These are phyloP conservation scores for Euphysa ruthae DNA, from an alignment of 30 jellyfish, hydroid and myxozoan genomes.

Conservation along the genomic window DNA sequence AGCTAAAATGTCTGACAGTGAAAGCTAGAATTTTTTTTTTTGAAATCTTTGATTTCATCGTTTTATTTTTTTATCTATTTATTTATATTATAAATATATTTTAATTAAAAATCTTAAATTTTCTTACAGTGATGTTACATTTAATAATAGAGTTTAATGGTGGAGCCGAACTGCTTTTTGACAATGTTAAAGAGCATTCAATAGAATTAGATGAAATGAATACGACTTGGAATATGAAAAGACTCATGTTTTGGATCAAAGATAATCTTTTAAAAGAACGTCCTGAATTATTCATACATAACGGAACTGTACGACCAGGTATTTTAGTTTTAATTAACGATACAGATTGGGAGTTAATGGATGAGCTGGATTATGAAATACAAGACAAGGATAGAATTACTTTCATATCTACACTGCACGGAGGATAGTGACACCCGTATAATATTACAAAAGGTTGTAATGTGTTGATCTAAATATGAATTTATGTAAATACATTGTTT, in stretches of 20 bases:
- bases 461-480: too few relatives aligned
- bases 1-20: too few relatives aligned
- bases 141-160: constrained; percentile 47
- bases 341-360: constrained; percentile 94
- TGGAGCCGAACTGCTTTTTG: constrained; percentile 94
- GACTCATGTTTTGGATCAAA: constrained; percentile 66
- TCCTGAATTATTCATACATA: constrained; percentile 83
- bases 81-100: too few relatives aligned
- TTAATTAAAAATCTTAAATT: too few relatives aligned
- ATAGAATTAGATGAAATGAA: constrained; percentile 22
- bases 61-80: too few relatives aligned
- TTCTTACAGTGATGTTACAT: too few relatives aligned
- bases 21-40: too few relatives aligned
- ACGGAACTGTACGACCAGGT: constrained; percentile 96
- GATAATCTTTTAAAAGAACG: constrained; percentile 81
- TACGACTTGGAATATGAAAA: constrained; percentile 37
- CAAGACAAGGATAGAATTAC: constrained; percentile 60
- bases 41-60: too few relatives aligned
- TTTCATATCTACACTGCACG: constrained; percentile 85
- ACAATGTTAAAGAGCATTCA: constrained; percentile 65
- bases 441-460: too few relatives aligned
- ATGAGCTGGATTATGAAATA: constrained; percentile 62
- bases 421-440: constrained; percentile 48
- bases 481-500: too few relatives aligned
- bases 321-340: constrained; percentile 79